phyloP scores from a whole-genome alignment of 2,797 vertebrate species.

The Poeciliopsis turneri region DNA sequence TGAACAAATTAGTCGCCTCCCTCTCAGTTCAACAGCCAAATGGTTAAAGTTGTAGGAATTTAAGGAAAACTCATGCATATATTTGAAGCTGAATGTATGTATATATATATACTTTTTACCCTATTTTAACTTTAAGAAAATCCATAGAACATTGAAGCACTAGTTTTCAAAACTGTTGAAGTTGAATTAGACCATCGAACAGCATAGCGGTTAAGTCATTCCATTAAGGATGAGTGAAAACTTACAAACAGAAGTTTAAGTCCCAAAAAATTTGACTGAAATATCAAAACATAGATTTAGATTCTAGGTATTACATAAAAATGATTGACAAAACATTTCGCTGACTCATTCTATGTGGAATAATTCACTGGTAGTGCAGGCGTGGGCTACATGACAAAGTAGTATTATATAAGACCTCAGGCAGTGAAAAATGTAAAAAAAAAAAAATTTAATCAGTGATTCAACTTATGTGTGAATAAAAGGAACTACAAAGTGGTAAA shows the following conservation, averaged over 20 bases:
- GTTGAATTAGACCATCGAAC: not conserved
- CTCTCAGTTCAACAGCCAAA: not conserved
- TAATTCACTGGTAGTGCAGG: not conserved
- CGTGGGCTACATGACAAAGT: not conserved
- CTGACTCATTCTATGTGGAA: not conserved
- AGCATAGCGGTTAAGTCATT: not conserved
- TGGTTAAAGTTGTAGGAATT: not conserved
- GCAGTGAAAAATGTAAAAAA: not conserved
- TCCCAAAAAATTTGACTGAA: not conserved
- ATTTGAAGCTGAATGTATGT: not conserved
- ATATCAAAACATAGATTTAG: not conserved
- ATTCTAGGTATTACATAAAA: not conserved
- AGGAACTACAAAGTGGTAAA: not conserved
- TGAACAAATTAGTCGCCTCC: not conserved
- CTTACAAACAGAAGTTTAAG: not conserved
- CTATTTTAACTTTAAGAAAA: not conserved
- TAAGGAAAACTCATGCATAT: not conserved
- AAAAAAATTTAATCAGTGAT: not conserved
- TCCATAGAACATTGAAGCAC: not conserved
- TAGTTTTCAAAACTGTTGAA: not conserved
- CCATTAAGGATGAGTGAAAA: not conserved
- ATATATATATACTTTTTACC: not conserved
- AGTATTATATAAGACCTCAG: not conserved
- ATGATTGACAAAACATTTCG: not conserved
- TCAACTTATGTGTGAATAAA: not conserved